Base-by-base conservation (phyloP, 2,888 invertebrate species). In the Cerceris ruficornis region DNA sequence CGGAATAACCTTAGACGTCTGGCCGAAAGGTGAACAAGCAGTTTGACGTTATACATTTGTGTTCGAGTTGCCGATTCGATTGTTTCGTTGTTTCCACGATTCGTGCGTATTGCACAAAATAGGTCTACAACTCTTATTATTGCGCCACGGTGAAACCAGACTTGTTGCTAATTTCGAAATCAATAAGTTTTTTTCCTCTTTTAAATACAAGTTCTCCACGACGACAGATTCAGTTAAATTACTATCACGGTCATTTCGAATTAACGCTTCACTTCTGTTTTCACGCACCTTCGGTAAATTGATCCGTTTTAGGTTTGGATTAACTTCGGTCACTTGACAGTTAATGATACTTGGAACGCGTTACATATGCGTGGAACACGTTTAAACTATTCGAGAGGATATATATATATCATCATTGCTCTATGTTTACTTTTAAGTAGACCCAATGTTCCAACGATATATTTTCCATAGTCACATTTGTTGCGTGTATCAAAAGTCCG, bases 121-220 rank as follows among this genome's bases (percentile, higher is more conserved):
- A 69, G 76, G 66, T 80, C 73, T 71, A 81, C 87, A 87, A 87
- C 87, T 88, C 87, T 90, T 86, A 90, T 91, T 90, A 91, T 89
- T 89, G 90, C 88, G 87, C 89, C 87, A 76, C 81, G 77, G 85
- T 81, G 75, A 87, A 78, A 69, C 71, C 79, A 75, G 79, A 75
- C 80, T 78, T 68, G 52, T 55, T 78, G 65, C 68, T 64, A 78
- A 69, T 62, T 54, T 58, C 50, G 41, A 66, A 77, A 80, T 78
- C 71, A 57, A 78, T 75, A 68, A 57, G 41, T 42, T 58, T 75
- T 77, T 66, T 62, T 73, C 14, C 15, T 49, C 39, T 28, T 11
- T 70, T 74, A 62, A 80, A 55, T 69, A 64, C 67, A 41, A 62
- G 58, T 13, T 50, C 42, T 50, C 58, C 39, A 28, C 28, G 28